Evolutionary conservation across 1,140 invertebrate species (phyloP), one percentile per base, ranked within the genome.

Genomic region (Oscheius sp.): DNA sequence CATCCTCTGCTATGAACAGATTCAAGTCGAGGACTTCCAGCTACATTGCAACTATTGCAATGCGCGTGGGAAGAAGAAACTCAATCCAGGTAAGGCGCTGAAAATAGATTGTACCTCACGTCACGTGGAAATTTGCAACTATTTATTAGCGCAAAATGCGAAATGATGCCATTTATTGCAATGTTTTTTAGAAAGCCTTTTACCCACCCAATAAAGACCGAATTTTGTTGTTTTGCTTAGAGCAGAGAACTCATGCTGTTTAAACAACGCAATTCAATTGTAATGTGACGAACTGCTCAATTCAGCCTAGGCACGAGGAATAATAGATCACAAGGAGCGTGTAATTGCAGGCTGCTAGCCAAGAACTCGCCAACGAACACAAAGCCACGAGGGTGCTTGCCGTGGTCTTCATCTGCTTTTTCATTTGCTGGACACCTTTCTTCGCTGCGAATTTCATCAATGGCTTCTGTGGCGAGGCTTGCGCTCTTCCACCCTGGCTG

Each of bases 321-420:
- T 31, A 32, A 29, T 87, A 82, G 85, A 86, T 62, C 89, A 86
- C n/a, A n/a, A n/a, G n/a, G n/a, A n/a, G 63, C 88, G 85, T 29
- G 28, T 13, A 55, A n/a, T 58, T 68, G 13, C 64, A 74, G 72
- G 72, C 35, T 34, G 35, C 91, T 90, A 82, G 90, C 92, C 1
- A 90, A 91, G 20, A 91, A 90, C 15, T 85, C 90, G 29, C 92
- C 91, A 86, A 80, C 36, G 93, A 95, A 83, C 92, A 94, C 80
- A 95, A 95, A 83, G 93, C 93, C 0, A 94, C 92, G n/a, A 93
- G 94, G 86, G 93, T 94, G 1, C 85, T 95, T 3, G 93, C 93
- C 0, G 91, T 95, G 0, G 92, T 95, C 0, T 95, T 95, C 85
- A 93, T 93, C 82, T 93, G 92, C 0, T 95, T 95, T 84, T 93